Conservation (phyloP, 2,113 vertebrate species). For the Eptesicus fuscus region DNA sequence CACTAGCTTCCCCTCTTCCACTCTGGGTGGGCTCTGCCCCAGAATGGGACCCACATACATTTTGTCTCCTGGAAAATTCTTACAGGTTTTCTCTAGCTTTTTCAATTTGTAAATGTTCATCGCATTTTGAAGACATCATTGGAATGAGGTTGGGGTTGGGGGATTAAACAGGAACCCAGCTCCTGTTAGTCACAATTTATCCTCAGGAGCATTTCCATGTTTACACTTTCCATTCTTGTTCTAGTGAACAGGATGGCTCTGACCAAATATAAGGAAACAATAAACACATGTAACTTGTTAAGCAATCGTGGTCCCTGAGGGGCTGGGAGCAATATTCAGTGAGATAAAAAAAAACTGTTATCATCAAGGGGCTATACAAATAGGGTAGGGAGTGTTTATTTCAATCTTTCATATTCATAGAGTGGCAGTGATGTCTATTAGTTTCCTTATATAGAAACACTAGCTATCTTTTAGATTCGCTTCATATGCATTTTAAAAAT, state of each 20-base stretch:
- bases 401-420: neutral
- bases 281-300: neutral
- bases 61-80: neutral
- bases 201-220: neutral
- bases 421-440: neutral
- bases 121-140: neutral
- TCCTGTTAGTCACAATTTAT: neutral
- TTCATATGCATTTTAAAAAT: neutral
- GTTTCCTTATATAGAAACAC: neutral
- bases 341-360: neutral
- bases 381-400: neutral
- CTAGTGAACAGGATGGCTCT: neutral
- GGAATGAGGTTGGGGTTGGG: neutral
- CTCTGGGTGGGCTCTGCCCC: no score
- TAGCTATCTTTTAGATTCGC: neutral
- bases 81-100: neutral
- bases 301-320: neutral
- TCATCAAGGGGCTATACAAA: neutral
- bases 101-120: neutral
- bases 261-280: neutral
- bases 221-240: conserved; percentile 24
- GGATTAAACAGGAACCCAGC: neutral
- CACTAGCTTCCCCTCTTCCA: neutral
- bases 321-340: neutral
- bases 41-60: neutral